These are phyloP conservation scores for Scomber colias DNA, from an alignment of 2,113 vertebrate species.

Conservation along the genomic window DNA sequence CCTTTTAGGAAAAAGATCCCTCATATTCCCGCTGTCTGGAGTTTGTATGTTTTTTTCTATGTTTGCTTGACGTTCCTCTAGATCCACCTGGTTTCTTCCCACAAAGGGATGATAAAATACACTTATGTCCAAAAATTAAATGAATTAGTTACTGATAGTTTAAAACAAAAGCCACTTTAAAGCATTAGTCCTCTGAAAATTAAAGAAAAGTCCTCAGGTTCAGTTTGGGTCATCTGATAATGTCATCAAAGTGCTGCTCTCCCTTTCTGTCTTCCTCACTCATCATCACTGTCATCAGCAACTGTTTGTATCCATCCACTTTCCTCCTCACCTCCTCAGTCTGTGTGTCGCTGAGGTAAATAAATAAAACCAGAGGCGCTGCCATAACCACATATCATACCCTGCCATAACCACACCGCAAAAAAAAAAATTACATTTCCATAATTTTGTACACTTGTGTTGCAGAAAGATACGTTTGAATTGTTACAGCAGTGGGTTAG, in stretches of 20 bases:
- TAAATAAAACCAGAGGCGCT: slow-evolving; percentile 26
- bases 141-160: background rate
- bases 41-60: background rate
- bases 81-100: background rate
- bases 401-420: background rate
- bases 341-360: slow-evolving; percentile 51
- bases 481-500: slow-evolving; percentile 14
- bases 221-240: slow-evolving; percentile 51
- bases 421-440: slow-evolving; percentile 4
- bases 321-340: slow-evolving; percentile 53
- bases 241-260: slow-evolving; percentile 79
- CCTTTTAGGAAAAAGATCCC: background rate
- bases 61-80: background rate
- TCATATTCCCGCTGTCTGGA: background rate
- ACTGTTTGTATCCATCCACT: slow-evolving; percentile 71
- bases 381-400: background rate
- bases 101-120: no score
- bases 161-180: background rate
- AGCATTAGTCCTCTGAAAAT: background rate
- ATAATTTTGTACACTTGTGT: background rate
- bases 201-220: slow-evolving; percentile 41
- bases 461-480: background rate
- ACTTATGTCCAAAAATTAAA: no score
- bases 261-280: slow-evolving; percentile 57
- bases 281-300: slow-evolving; percentile 59